phyloP scores from a whole-genome alignment of 2,113 vertebrate genomes.

The Rhegmatorhina hoffmannsi region DNA sequence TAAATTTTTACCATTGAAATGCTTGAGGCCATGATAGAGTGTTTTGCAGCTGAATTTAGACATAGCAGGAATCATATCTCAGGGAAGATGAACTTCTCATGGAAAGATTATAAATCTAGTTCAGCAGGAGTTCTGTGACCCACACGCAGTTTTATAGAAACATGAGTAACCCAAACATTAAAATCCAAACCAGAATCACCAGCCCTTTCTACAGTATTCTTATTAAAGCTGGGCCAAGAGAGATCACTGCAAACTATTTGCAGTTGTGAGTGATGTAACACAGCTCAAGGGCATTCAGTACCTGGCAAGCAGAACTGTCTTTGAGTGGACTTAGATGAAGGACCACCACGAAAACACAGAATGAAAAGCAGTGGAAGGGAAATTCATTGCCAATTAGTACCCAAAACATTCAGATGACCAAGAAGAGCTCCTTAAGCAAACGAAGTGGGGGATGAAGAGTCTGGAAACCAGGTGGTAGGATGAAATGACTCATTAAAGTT shows the following conservation, averaged over 20 bases:
- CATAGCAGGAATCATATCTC: neutral
- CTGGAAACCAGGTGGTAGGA: slow-evolving; percentile 42
- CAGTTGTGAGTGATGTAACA: slow-evolving; percentile 66
- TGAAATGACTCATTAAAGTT: slow-evolving; percentile 32
- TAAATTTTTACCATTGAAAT: neutral
- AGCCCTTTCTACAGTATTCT: neutral
- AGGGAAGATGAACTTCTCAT: neutral
- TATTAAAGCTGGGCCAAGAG: slow-evolving; percentile 51
- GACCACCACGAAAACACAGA: slow-evolving; percentile 51
- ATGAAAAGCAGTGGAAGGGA: slow-evolving; percentile 29
- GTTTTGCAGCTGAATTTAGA: neutral
- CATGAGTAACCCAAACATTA: slow-evolving; percentile 55
- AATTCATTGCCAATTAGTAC: slow-evolving; percentile 32
- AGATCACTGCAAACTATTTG: slow-evolving; percentile 57
- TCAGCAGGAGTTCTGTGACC: neutral
- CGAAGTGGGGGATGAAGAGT: neutral
- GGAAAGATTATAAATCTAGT: neutral
- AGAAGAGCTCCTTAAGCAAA: slow-evolving; percentile 16
- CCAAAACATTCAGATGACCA: slow-evolving; percentile 16
- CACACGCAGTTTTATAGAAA: neutral
- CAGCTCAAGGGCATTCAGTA: slow-evolving; percentile 49
- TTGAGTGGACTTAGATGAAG: slow-evolving; percentile 12
- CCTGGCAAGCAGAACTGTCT: slow-evolving; percentile 18
- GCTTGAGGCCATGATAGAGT: neutral
- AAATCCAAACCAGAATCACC: slow-evolving; percentile 64